A percentile compares a stretch with the other conserved stretches of the same genome.
Conservation (phyloP, 2,888 invertebrate species). For the Cepaea hortensis region DNA sequence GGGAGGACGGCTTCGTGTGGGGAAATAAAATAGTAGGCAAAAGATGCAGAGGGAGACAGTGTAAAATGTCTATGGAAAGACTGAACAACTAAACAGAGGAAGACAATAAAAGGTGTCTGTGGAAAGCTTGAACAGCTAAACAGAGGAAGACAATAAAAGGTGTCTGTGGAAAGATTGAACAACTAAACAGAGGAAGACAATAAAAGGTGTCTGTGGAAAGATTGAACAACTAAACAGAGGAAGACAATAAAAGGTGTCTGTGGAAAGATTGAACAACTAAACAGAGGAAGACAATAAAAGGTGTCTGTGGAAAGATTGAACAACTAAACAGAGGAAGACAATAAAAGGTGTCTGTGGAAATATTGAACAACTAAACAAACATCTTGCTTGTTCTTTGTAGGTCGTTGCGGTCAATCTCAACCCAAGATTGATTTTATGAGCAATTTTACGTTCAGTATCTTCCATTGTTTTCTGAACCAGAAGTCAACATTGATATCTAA, state of each 20-base stretch:
- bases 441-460: too few species aligned
- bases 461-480: too few species aligned
- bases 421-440: too few species aligned
- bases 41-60: background rate
- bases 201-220: too few species aligned
- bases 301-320: background rate
- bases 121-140: background rate
- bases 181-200: background rate
- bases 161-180: background rate
- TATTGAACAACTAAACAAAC: too few species aligned
- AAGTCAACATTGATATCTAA: too few species aligned
- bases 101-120: background rate
- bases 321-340: too few species aligned
- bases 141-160: background rate
- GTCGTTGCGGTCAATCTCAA: too few species aligned
- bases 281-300: background rate
- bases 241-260: background rate
- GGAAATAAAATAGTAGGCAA: background rate
- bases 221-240: background rate
- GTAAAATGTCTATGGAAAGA: background rate
- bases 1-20: too few species aligned
- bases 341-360: too few species aligned
- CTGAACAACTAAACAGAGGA: background rate
- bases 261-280: background rate
- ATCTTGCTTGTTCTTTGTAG: too few species aligned